phyloP scores from a whole-genome alignment of 1,140 invertebrate species.

The Anoplolepis gracilipes region DNA sequence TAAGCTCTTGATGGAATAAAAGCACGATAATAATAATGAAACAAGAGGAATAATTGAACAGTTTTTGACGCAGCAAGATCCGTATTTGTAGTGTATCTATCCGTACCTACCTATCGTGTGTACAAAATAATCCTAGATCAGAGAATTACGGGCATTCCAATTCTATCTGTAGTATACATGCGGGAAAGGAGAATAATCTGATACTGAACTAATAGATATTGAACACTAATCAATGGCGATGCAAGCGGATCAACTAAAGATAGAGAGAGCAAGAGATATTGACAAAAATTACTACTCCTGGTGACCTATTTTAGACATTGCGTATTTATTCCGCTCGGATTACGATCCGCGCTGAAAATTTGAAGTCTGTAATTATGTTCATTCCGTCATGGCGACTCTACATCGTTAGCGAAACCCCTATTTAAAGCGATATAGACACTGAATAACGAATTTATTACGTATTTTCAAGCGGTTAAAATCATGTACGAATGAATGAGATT shows the following conservation, averaged over 20 bases:
- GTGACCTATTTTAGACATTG: not conserved
- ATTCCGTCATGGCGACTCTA: not conserved
- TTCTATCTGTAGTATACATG: not conserved
- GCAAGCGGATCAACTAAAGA: not conserved
- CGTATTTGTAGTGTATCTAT: no score
- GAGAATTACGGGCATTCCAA: not conserved
- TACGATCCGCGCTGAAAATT: not conserved
- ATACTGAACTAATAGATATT: constrained; percentile 21
- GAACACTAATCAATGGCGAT: not conserved
- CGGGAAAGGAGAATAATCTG: not conserved
- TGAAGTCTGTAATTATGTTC: not conserved
- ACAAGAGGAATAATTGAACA: constrained; percentile 9
- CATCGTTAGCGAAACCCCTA: not conserved
- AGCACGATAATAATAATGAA: not conserved
- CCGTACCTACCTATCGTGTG: no score
- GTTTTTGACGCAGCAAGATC: not conserved
- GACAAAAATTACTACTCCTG: constrained; percentile 10
- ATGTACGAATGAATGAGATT: not conserved
- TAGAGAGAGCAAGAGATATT: not conserved
- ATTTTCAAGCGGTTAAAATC: not conserved
- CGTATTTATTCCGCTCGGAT: not conserved
- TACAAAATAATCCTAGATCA: constrained; percentile 40
- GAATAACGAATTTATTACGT: not conserved
- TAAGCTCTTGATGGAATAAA: not conserved
- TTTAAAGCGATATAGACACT: not conserved